phyloP scores from a whole-genome alignment of 2,797 vertebrate genomes.

The Lagorchestes hirsutus region DNA sequence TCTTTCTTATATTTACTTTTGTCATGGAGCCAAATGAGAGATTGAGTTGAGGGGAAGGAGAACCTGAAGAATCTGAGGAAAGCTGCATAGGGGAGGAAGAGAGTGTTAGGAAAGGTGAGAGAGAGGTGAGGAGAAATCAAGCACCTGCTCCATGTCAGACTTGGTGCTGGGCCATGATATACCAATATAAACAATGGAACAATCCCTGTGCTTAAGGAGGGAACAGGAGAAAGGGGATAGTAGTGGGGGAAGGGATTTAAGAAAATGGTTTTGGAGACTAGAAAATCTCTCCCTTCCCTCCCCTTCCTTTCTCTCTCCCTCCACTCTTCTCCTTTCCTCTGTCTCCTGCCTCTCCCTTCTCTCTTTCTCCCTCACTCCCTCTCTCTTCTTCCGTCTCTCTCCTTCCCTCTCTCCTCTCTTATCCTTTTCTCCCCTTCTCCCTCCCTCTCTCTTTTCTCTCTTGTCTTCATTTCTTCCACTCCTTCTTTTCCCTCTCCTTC shows the following conservation, averaged over 20 bases:
- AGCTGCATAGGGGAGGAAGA: background rate
- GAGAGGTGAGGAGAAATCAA: background rate
- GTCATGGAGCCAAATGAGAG: background rate
- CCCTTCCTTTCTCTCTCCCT: no score
- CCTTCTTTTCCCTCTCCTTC: no score
- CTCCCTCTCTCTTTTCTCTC: background rate
- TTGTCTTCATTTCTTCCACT: no score
- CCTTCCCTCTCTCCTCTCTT: no score
- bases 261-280: no score
- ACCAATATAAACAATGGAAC: background rate
- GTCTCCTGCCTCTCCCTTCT: no score
- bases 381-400: no score
- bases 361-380: no score
- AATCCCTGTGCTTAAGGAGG: background rate
- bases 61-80: background rate
- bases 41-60: background rate
- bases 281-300: background rate
- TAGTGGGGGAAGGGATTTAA: background rate
- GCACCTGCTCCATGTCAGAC: background rate
- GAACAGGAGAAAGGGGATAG: background rate
- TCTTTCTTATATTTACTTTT: conserved; percentile 35
- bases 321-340: no score
- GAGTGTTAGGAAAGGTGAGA: no score
- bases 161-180: background rate
- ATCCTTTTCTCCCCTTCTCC: background rate